phyloP scores from a whole-genome alignment of 1,140 invertebrate species.

The Atta texana region DNA sequence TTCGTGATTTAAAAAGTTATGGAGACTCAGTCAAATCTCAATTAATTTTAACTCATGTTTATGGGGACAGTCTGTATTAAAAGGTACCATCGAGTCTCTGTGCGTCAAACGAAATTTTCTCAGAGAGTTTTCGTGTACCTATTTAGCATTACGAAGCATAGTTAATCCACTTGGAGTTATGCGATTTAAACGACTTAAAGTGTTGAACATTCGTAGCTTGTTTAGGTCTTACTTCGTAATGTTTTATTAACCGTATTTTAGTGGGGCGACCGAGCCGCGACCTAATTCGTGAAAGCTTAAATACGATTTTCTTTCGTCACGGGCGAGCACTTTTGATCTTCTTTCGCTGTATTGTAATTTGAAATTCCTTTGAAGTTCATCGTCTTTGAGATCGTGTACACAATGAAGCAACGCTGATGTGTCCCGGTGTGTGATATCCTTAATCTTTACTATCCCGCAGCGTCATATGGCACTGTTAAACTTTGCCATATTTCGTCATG shows the following conservation, averaged over 20 bases:
- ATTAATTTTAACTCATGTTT: constrained; percentile 42
- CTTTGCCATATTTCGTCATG: constrained; percentile 55
- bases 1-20: neutral
- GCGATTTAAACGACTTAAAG: constrained; percentile 46
- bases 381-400: constrained; percentile 21
- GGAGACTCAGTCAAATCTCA: neutral
- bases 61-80: neutral
- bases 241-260: constrained; percentile 42
- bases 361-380: constrained; percentile 38
- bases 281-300: constrained; percentile 45
- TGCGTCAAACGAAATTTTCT: neutral
- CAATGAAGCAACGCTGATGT: neutral
- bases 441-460: constrained; percentile 50
- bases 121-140: neutral
- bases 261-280: neutral
- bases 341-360: constrained; percentile 59
- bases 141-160: constrained; percentile 13
- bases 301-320: constrained; percentile 21
- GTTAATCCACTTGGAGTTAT: constrained; percentile 27
- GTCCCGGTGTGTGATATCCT: constrained; percentile 37
- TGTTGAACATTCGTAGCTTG: constrained; percentile 33
- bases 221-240: neutral
- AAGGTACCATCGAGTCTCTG: neutral
- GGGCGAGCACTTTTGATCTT: constrained; percentile 17
- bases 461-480: constrained; percentile 53